Evolutionary conservation across 1,140 invertebrate species (phyloP), one percentile per base, ranked within the genome.

Genomic region (Ooceraea biroi): DNA sequence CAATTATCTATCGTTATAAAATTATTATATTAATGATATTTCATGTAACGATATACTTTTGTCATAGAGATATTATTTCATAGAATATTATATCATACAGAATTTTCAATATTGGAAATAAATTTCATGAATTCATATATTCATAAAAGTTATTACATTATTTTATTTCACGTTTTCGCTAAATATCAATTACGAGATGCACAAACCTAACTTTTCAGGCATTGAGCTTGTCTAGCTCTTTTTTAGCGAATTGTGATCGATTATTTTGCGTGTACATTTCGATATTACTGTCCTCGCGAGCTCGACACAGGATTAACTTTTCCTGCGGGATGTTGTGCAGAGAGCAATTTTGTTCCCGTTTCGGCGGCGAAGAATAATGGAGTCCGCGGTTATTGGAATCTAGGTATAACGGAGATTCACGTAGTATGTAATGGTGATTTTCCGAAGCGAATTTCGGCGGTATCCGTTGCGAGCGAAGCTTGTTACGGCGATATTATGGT

Each of bases 341-440:
- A 41, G 12, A n/a, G 5, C 41, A 74, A 61, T 74, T 46, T 74
- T 14, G 11, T 11, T 2, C 14, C 10, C 58, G 57, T 74, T 74
- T 46, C 7, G 25, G 19, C 30, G n/a, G 30, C n/a, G 7, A 48
- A 19, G 41, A 61, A 48, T 60, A 74, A 74, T 74, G 22, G 22
- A 58, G 27, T n/a, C 7, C 27, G 19, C 36, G 52, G 41, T 46
- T 74, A 69, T 73, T 73, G 36, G 17, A 73, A 41, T 74, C 22
- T 5, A 74, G 2, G 7, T 36, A 36, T 7, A 36, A 36, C 36
- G 8, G 17, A n/a, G 30, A 65, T 60, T 60, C 57, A 41, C 50
- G 1, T n/a, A 5, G 36, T n/a, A 19, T 41, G n/a, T 65, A 65
- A 65, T n/a, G 36, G n/a, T 30, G 30, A 65, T 41, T 63, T 63